A percentile compares a stretch with the other conserved stretches of the same genome.
Evolutionary conservation across 1,140 invertebrate genomes (phyloP).

Genomic region (Helicoverpa zea): DNA sequence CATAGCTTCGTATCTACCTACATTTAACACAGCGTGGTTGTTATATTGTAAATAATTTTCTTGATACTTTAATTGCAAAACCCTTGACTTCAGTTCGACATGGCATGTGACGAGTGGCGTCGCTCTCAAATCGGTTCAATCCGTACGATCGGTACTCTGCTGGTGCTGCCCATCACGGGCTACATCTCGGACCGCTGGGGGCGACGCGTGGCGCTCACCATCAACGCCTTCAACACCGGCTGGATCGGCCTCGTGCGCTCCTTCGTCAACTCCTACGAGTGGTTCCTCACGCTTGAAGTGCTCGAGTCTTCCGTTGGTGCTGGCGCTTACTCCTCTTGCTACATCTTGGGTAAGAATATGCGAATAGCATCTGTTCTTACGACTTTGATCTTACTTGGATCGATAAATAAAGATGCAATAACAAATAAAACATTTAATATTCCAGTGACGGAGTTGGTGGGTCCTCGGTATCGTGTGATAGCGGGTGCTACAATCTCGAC

Average conservation of each 20-base stretch:
- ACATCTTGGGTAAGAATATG: conserved; percentile 76
- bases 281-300: conserved; percentile 90
- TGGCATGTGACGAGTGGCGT: conserved; percentile 89
- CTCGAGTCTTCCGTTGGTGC: conserved; percentile 87
- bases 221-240: conserved; percentile 87
- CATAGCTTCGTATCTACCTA: no score
- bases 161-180: conserved; percentile 90
- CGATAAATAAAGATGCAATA: no score
- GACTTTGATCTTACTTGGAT: no score
- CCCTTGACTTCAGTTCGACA: conserved; percentile 69
- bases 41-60: no score
- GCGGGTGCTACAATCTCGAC: conserved; percentile 91
- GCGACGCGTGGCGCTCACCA: conserved; percentile 88
- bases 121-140: conserved; percentile 90
- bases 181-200: conserved; percentile 90
- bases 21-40: no score
- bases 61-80: no score
- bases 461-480: conserved; percentile 90
- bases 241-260: conserved; percentile 89
- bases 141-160: conserved; percentile 90
- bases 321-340: conserved; percentile 82
- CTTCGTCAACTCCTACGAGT: conserved; percentile 89
- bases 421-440: conserved; percentile 27
- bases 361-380: no score
- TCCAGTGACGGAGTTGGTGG: conserved; percentile 92